phyloP scores from a whole-genome alignment of 1,140 invertebrate species.

The Magallana angulata region DNA sequence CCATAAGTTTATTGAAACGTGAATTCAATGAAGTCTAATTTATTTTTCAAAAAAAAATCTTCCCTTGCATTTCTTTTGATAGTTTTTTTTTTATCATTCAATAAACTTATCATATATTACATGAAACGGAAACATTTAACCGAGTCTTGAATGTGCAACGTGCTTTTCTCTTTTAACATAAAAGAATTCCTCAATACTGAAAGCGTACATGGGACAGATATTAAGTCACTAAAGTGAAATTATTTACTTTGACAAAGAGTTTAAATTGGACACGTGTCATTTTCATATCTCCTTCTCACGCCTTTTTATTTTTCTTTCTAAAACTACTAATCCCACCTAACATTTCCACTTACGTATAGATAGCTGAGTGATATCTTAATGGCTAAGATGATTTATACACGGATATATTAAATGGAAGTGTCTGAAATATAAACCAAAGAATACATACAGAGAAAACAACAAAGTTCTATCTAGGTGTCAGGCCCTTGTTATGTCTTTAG shows the following conservation, averaged over 20 bases:
- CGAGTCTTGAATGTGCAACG: not conserved
- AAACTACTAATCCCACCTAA: not conserved
- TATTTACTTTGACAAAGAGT: conserved; percentile 1
- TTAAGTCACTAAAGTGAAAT: not conserved
- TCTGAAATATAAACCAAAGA: not conserved
- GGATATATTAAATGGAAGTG: not conserved
- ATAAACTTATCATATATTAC: not conserved
- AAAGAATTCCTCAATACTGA: conserved; percentile 2
- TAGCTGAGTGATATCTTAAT: conserved; percentile 23
- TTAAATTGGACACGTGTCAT: conserved; percentile 28
- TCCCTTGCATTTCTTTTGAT: not conserved
- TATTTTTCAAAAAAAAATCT: not conserved
- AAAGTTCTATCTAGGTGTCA: not conserved
- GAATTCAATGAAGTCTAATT: not conserved
- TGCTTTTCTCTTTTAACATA: not conserved
- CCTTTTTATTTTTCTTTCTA: not conserved
- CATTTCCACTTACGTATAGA: not conserved
- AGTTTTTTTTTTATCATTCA: not conserved
- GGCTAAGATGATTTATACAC: conserved; percentile 22
- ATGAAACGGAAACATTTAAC: conserved; percentile 4
- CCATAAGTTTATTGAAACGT: not conserved
- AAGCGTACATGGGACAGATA: not conserved
- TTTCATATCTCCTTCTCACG: not conserved
- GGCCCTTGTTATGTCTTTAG: not conserved
- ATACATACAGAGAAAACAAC: not conserved